phyloP scores from a whole-genome alignment of 2,113 vertebrate genomes.

The Pionites leucogaster region DNA sequence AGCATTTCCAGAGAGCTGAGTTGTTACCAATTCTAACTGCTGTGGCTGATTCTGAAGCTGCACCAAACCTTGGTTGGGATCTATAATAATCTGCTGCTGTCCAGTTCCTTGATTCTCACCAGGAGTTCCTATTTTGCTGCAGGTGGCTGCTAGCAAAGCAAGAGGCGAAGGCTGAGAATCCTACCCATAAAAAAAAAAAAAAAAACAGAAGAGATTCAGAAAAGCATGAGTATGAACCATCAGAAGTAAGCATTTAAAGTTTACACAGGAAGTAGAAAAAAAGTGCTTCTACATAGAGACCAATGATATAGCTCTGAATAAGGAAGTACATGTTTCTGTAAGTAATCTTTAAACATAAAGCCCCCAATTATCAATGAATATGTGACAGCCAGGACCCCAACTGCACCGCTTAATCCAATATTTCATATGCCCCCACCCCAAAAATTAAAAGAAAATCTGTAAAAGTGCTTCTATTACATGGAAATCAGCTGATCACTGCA shows the following conservation, averaged over 20 bases:
- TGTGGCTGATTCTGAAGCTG: slow-evolving; percentile 92
- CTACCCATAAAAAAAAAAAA: slow-evolving; percentile 75
- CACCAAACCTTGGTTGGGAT: slow-evolving; percentile 91
- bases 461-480: background rate
- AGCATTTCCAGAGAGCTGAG: slow-evolving; percentile 93
- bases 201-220: slow-evolving; percentile 79
- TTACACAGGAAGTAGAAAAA: slow-evolving; percentile 39
- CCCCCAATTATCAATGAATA: background rate
- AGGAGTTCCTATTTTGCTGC: slow-evolving; percentile 98
- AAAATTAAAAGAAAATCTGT: background rate
- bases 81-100: slow-evolving; percentile 90
- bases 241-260: slow-evolving; percentile 47
- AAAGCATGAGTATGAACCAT: slow-evolving; percentile 55
- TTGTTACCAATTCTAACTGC: slow-evolving; percentile 94
- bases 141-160: slow-evolving; percentile 97
- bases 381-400: background rate
- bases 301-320: background rate
- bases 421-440: background rate
- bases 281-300: background rate
- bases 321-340: slow-evolving; percentile 25
- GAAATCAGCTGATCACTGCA: background rate
- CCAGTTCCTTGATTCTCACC: slow-evolving; percentile 87
- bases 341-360: slow-evolving; percentile 36
- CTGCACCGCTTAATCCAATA: background rate
- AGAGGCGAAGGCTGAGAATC: slow-evolving; percentile 98